Base-by-base conservation (phyloP, 2,888 invertebrate species). In the Apodemia mormo region DNA sequence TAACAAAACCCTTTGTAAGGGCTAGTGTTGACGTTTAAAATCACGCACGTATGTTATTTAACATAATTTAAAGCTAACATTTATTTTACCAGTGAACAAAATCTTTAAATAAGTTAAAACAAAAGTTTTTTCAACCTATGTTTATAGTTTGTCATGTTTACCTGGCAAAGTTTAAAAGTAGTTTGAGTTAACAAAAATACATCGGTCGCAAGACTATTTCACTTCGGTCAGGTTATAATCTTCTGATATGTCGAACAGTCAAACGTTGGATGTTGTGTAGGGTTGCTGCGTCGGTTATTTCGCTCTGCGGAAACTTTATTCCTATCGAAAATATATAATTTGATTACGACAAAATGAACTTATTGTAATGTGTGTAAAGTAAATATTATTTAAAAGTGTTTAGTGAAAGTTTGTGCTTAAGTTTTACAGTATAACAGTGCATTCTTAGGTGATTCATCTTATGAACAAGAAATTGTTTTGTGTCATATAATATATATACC, bases 161-260 rank as follows among this genome's bases (percentile, higher is more conserved):
- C 83, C 87, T 82, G 83, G 78, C 86, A 72, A 82, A 89, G 81
- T 90, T 87, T 61, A 75, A 79, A 77, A 87, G 89, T 78, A 83
- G 85, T 83, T 81, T 84, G 85, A 84, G 81, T 83, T 85, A 82
- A 80, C 79, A 74, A 74, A 78, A 76, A 70, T 79, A 74, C 75
- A 79, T 74, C 72, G 76, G 77, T 84, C 84, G 84, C 83, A 85
- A 82, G 81, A 78, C 82, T 79, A 79, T 86, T 58, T 85, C 79
- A 75, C 89, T 86, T 89, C 82, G 76, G 90, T 81, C 78, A 83
- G 87, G 85, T 92, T 88, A 90, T 90, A 90, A 83, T 86, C 83
- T 80, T 83, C 78, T 84, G 82, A 81, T 81, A 73, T 80, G 79
- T 76, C 81, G 79, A 78, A 77, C 90, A 90, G 90, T 91, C 84